Base-by-base conservation (phyloP, 2,797 vertebrate genomes). In the Eulemur mongoz region DNA sequence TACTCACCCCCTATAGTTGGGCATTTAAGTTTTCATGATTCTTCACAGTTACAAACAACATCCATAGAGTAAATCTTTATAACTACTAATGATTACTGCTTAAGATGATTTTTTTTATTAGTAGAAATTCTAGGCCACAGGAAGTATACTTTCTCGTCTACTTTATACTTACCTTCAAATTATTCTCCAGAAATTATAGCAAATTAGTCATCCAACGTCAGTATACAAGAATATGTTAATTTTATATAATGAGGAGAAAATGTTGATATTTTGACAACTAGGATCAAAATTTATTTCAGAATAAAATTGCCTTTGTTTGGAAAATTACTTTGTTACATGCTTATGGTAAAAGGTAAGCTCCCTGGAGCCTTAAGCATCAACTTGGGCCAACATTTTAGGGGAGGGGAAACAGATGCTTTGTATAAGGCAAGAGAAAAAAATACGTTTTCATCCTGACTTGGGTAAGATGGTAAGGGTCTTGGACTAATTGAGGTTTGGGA, bases 321-420 rank as follows among this genome's bases (percentile, higher is more conserved):
- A 59, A 94, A 94, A 78, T 57, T 45, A 91, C n/a, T 89, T 82
- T 61, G 83, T 84, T 79, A 52, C 38, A 70, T 79, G 12, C n/a
- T 90, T 93, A 22, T 63, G 61, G 23, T 76, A 90, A 82, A 81
- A 85, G 4, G 6, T 76, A 84, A 92, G 18, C 13, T 38, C 14
- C n/a, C 27, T n/a, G 4, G 81, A 9, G 70, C 38, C 50, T 91
- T 78, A 61, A 2, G 22, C 45, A 43, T 40, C 69, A 83, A 52
- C 40, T 54, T 61, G 15, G 9, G 48, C 1, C 18, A 40, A 11
- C 11, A 12, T 32, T 52, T 80, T 9, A 65, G 12, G n/a, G 70
- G 40, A 43, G 20, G 27, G 2, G 27, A 30, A 63, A 38, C 35
- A 83, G 14, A 12, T 87, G 45, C 57, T 59, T 93, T 89, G 25